Conservation (phyloP, 2,888 invertebrate genomes). For the Cheilosia vernalis region DNA sequence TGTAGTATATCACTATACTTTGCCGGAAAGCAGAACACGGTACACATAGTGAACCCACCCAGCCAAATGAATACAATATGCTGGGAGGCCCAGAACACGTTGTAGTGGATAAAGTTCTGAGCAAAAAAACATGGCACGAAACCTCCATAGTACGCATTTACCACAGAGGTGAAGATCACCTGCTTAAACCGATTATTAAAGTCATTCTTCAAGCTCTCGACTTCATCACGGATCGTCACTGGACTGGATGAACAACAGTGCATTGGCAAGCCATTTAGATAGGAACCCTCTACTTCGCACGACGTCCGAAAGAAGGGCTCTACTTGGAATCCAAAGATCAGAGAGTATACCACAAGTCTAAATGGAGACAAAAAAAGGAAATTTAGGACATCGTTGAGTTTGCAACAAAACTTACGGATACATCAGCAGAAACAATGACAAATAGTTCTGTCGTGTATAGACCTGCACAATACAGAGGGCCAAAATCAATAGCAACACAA, state of each 20-base stretch:
- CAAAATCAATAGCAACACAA: slow-evolving; percentile 86
- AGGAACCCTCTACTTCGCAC: slow-evolving; percentile 82
- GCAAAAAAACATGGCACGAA: slow-evolving; percentile 96
- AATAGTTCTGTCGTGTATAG: slow-evolving; percentile 89
- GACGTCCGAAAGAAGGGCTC: slow-evolving; percentile 89
- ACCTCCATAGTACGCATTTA: slow-evolving; percentile 94
- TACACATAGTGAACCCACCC: slow-evolving; percentile 91
- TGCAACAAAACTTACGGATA: slow-evolving; percentile 91
- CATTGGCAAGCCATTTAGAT: slow-evolving; percentile 86
- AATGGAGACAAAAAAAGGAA: too few species aligned
- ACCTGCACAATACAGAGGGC: slow-evolving; percentile 89
- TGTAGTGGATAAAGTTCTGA: slow-evolving; percentile 90
- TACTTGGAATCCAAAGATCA: slow-evolving; percentile 91
- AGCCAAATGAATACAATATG: slow-evolving; percentile 93
- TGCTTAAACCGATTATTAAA: slow-evolving; percentile 95
- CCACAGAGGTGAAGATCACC: slow-evolving; percentile 91
- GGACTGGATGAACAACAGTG: slow-evolving; percentile 91
- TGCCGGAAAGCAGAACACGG: slow-evolving; percentile 87
- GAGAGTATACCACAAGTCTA: slow-evolving; percentile 90
- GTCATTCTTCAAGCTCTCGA: slow-evolving; percentile 92
- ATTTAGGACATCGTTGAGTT: neutral
- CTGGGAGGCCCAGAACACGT: slow-evolving; percentile 92
- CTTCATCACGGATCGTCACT: slow-evolving; percentile 90
- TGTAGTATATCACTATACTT: slow-evolving; percentile 95
- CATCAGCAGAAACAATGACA: slow-evolving; percentile 92